Evolutionary conservation across 2,888 invertebrate genomes (phyloP), one percentile per base, ranked within the genome.

Genomic region (Stenurella melanura): DNA sequence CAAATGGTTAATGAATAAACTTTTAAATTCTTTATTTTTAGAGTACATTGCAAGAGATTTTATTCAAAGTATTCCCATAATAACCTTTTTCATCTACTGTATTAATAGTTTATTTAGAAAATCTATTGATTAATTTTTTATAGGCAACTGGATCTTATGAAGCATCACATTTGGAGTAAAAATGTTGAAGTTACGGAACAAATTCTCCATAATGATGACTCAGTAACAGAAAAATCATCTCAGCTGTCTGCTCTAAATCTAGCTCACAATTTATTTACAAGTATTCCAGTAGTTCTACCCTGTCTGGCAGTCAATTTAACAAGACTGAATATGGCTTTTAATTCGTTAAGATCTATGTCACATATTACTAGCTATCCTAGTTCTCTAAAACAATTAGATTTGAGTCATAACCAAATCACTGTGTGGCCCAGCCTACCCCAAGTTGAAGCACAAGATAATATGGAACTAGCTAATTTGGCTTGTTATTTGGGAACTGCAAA

Each of bases 351-450:
- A 79, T 94, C 94, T 0, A 95, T 97, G 94, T 97, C 97, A 1
- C 94, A 95, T 86, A 95, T 98, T 73, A 96, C 96, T 12, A 95
- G 96, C 71, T 98, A 97, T 89, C 98, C 99, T 0, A 93, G 94
- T 57, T 94, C 94, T 64, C 90, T 99, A 10, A 96, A 97, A 77
- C 97, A 98, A 87, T 90, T 99, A 58, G 98, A 99, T 90, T 91
- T 99, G 54, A 97, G 97, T 64, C 96, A 97, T 88, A 98, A 98
- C 89, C 94, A 95, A 89, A 96, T 98, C 82, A 94, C 94, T 0
- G 95, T 95, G 85, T 98, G 97, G 97, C 96, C 96, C 0, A 96
- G 96, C 87, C 89, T 96, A 81, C 96, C 96, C 0, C 94, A 94
- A 87, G 93, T 95, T 26, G 90, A 91, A 30, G 89, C 90, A 0